Conservation (phyloP, 1,140 invertebrate species). For the Drosophila repletoides region DNA sequence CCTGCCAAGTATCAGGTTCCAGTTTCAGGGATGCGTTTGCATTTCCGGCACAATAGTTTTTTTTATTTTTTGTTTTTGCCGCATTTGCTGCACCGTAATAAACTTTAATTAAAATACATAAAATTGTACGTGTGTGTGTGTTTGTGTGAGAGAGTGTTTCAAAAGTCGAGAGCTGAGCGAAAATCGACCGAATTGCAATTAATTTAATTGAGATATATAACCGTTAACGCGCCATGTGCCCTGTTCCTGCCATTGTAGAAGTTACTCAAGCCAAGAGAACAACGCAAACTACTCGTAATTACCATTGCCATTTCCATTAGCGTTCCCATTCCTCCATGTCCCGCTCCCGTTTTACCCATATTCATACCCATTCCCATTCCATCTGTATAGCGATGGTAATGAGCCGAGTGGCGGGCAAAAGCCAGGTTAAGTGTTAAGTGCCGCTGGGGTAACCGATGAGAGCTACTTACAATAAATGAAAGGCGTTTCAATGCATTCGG, state of each 20-base stretch:
- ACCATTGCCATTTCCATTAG: slow-evolving; percentile 8
- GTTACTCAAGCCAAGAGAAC: slow-evolving; percentile 5
- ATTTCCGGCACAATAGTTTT: slow-evolving; percentile 62
- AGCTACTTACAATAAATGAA: slow-evolving; percentile 23
- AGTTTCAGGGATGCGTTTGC: slow-evolving; percentile 40
- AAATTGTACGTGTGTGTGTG: too few species aligned
- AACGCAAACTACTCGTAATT: slow-evolving; percentile 49
- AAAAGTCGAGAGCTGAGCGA: slow-evolving; percentile 25
- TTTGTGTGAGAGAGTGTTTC: slow-evolving; percentile 7
- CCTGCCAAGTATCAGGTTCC: slow-evolving; percentile 4
- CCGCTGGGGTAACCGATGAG: slow-evolving; percentile 14
- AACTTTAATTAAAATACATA: slow-evolving; percentile 76
- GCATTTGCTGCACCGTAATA: slow-evolving; percentile 38
- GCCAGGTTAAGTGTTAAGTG: slow-evolving; percentile 33
- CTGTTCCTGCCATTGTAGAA: too few species aligned
- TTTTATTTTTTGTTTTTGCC: background rate
- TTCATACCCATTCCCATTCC: slow-evolving; percentile 10
- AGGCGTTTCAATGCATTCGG: slow-evolving; percentile 5
- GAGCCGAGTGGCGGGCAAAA: slow-evolving; percentile 49
- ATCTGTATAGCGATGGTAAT: slow-evolving; percentile 60
- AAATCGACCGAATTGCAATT: slow-evolving; percentile 61
- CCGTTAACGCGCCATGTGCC: slow-evolving; percentile 42
- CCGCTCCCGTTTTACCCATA: background rate
- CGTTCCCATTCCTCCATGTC: background rate
- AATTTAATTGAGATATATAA: slow-evolving; percentile 71